Percentiles rank a stretch among this genome's conserved stretches.
Evolutionary conservation across 2,797 vertebrate species (phyloP).

Genomic region (Danionella dracula): DNA sequence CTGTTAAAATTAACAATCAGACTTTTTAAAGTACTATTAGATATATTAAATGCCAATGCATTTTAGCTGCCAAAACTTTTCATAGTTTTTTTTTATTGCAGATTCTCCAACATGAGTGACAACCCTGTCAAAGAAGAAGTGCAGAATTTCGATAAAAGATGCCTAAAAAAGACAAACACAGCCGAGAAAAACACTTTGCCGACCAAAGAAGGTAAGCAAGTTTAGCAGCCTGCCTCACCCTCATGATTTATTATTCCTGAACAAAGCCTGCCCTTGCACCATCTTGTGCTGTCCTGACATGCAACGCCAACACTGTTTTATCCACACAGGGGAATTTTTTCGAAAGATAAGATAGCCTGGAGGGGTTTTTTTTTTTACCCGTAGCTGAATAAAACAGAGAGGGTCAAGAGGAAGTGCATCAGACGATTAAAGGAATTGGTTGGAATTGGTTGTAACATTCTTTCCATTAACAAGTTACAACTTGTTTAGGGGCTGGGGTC

Average conservation of each 20-base stretch:
- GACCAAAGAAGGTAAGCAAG: conserved; percentile 58
- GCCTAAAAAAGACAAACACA: conserved; percentile 55
- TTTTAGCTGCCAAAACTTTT: too few species aligned
- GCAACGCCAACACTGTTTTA: not conserved
- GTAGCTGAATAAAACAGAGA: too few species aligned
- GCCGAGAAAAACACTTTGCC: conserved; percentile 50
- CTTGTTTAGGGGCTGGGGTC: too few species aligned
- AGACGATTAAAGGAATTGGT: too few species aligned
- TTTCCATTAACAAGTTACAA: too few species aligned
- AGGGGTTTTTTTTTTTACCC: too few species aligned
- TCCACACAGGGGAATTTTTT: not conserved
- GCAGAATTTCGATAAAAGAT: conserved; percentile 48
- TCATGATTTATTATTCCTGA: not conserved
- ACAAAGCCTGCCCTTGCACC: not conserved
- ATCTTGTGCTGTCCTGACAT: not conserved
- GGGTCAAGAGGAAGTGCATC: too few species aligned
- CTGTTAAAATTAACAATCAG: too few species aligned
- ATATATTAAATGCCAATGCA: too few species aligned
- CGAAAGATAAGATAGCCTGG: not conserved
- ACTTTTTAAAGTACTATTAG: too few species aligned
- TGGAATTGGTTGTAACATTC: too few species aligned
- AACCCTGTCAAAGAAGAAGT: conserved; percentile 52
- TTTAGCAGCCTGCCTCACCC: conserved; percentile 1
- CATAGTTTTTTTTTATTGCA: conserved; percentile 35
- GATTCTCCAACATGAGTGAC: conserved; percentile 56